Percentiles rank a stretch among this genome's conserved stretches.
Conservation (phyloP, 92 coral and sea anemone genomes). For the Isaurus tuberculatus region DNA sequence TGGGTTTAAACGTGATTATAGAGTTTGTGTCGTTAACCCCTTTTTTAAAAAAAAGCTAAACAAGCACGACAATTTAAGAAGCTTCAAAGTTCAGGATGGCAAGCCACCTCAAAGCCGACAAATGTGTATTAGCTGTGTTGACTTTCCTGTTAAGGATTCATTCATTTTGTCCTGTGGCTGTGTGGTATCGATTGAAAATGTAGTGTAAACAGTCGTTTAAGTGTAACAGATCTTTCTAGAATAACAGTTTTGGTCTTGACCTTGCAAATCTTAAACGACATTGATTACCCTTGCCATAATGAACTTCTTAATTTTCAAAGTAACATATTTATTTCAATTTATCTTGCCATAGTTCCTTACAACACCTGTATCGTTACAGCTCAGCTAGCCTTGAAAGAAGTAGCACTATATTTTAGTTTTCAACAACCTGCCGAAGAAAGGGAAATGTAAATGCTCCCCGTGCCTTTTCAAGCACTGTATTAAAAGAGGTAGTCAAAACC, state of each 20-base stretch:
- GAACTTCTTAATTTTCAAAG: not conserved
- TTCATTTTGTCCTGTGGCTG: not conserved
- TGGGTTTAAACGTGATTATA: no score
- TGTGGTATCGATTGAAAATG: slow-evolving; percentile 8
- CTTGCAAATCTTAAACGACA: not conserved
- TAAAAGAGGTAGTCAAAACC: not conserved
- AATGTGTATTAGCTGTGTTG: not conserved
- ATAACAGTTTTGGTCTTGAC: slow-evolving; percentile 45
- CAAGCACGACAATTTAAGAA: not conserved
- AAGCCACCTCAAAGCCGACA: not conserved
- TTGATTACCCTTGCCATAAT: not conserved
- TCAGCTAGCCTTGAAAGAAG: no score
- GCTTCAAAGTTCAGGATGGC: not conserved
- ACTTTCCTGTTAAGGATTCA: not conserved
- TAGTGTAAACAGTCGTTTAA: slow-evolving; percentile 36
- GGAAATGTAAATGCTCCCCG: no score
- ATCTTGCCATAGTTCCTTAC: no score
- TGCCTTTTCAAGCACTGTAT: not conserved
- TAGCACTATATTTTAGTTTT: no score
- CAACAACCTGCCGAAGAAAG: no score
- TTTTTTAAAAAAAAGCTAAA: not conserved
- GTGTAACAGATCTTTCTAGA: slow-evolving; percentile 48
- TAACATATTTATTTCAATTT: not conserved
- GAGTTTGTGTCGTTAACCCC: no score
- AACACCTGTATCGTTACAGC: no score